These are phyloP conservation scores for Onychomys torridus DNA, from an alignment of 2,797 vertebrate genomes.

Conservation along the genomic window DNA sequence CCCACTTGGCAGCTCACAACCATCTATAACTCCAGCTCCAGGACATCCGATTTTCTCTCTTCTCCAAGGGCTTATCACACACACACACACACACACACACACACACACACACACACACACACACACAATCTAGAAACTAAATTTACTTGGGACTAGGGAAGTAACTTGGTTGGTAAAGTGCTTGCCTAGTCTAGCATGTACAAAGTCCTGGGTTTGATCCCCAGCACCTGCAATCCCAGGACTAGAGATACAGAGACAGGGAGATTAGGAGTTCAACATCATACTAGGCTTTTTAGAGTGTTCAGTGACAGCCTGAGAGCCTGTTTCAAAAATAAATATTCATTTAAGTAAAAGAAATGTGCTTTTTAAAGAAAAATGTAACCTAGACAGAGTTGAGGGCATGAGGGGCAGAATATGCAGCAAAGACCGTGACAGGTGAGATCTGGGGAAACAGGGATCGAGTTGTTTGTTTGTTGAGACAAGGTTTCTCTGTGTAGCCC, in stretches of 20 bases:
- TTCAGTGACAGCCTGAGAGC: neutral
- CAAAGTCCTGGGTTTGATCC: neutral
- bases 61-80: neutral
- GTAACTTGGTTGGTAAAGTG: neutral
- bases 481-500: neutral
- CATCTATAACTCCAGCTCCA: neutral
- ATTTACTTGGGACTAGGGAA: neutral
- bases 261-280: neutral
- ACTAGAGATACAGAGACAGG: neutral
- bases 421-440: neutral
- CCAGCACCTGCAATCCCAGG: neutral
- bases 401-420: no score
- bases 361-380: conserved; percentile 26
- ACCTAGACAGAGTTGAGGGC: neutral
- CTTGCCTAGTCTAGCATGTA: neutral
- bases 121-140: neutral
- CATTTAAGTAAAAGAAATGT: neutral
- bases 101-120: neutral
- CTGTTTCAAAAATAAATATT: neutral
- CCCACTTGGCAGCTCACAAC: neutral
- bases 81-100: neutral
- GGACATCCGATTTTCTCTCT: neutral
- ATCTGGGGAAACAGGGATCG: neutral
- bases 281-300: neutral
- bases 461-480: neutral